Evolutionary conservation across 2,113 vertebrate species (phyloP).

Genomic region (Coptodon rendalli): DNA sequence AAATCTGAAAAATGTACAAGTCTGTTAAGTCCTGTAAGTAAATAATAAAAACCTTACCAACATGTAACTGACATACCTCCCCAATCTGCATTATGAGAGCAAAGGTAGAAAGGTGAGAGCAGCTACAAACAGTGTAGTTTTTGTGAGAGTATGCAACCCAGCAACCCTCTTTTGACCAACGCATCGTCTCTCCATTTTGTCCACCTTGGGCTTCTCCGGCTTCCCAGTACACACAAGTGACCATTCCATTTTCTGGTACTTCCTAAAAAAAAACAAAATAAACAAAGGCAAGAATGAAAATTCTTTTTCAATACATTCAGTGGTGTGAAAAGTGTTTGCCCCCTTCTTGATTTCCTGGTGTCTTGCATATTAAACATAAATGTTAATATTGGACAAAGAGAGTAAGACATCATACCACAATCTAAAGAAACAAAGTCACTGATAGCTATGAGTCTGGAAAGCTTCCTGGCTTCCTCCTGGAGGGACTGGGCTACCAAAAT

Average conservation of each 20-base stretch:
- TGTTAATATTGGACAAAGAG: not conserved
- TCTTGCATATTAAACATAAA: constrained; percentile 63
- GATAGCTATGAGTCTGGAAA: not conserved
- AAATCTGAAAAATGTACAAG: not conserved
- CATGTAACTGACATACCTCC: constrained; percentile 29
- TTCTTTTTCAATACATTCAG: not conserved
- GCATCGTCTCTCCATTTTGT: not conserved
- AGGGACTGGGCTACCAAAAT: not conserved
- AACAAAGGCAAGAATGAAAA: not conserved
- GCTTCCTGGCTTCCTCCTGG: not conserved
- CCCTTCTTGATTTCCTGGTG: not conserved
- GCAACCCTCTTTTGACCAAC: constrained; percentile 70
- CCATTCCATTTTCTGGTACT: not conserved
- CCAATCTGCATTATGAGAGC: constrained; percentile 72
- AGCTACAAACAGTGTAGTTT: constrained; percentile 69
- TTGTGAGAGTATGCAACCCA: not conserved
- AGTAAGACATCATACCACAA: not conserved
- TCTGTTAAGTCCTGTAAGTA: not conserved
- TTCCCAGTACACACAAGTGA: constrained; percentile 73
- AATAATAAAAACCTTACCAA: constrained; percentile 5
- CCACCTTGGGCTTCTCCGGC: rapidly evolving
- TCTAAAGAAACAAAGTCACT: not conserved
- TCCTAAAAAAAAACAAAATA: not conserved
- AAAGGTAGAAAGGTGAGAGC: constrained; percentile 68
- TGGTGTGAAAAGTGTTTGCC: not conserved